These are phyloP conservation scores for Vidua macroura DNA, from an alignment of 2,113 vertebrate species.

Conservation along the genomic window DNA sequence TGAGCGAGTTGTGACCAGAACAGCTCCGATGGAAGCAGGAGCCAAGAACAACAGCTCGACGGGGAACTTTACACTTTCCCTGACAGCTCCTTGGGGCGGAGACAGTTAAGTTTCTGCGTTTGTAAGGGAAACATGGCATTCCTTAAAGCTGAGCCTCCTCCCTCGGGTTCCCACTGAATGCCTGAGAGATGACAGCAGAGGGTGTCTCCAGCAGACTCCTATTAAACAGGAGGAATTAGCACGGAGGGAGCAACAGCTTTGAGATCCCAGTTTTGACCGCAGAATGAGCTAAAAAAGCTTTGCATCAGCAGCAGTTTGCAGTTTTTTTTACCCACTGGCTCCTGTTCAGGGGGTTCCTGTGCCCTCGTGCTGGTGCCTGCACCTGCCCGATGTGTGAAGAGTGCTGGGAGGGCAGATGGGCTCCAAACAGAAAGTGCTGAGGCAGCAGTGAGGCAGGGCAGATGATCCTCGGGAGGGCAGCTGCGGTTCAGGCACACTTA, in stretches of 20 bases:
- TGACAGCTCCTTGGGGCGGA: not conserved
- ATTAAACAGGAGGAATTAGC: constrained; percentile 31
- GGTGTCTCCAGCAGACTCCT: constrained; percentile 53
- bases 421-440: not conserved
- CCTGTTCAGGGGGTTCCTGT: not conserved
- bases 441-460: not conserved
- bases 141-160: constrained; percentile 58
- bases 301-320: not conserved
- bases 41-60: constrained; percentile 27
- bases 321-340: not conserved
- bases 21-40: not conserved
- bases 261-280: constrained; percentile 20
- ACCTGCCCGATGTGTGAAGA: not conserved
- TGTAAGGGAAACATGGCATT: constrained; percentile 54
- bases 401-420: not conserved
- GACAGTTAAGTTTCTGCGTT: constrained; percentile 13
- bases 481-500: not conserved
- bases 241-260: not conserved
- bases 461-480: not conserved
- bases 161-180: constrained; percentile 55
- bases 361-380: not conserved
- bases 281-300: not conserved
- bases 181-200: constrained; percentile 60
- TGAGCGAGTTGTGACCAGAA: not conserved
- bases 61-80: constrained; percentile 2